Conservation (phyloP, 2,888 invertebrate species). For the Cremastobaeus sp. region DNA sequence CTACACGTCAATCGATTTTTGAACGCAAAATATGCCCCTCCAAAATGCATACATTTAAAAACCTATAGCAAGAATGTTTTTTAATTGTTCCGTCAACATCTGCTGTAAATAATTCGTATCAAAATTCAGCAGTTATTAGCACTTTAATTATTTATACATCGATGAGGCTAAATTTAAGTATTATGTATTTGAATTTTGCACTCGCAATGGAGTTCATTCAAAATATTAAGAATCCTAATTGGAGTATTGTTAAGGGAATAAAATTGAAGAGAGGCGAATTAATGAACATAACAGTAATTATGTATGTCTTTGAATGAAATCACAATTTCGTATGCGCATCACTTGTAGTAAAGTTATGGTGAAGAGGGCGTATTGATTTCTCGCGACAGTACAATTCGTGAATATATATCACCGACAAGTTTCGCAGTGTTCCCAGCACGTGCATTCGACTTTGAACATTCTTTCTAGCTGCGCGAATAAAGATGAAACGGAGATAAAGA, state of each 20-base stretch:
- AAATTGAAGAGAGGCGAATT: constrained; percentile 19
- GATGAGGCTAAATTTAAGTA: too few relatives aligned
- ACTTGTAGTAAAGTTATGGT: constrained; percentile 43
- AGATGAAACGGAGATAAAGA: constrained; percentile 56
- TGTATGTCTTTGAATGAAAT: constrained; percentile 28
- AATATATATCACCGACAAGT: constrained; percentile 51
- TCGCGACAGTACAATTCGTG: constrained; percentile 44
- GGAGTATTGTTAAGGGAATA: constrained; percentile 27
- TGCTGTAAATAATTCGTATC: too few relatives aligned
- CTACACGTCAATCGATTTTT: constrained; percentile 48
- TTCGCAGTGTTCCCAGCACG: constrained; percentile 45
- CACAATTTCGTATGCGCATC: constrained; percentile 34
- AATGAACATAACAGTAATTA: constrained; percentile 41
- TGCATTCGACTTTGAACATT: constrained; percentile 57
- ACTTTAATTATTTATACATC: too few relatives aligned
- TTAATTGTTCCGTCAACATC: too few relatives aligned
- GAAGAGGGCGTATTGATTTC: constrained; percentile 55
- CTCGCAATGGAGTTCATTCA: too few relatives aligned
- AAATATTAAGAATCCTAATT: too few relatives aligned
- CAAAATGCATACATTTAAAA: too few relatives aligned
- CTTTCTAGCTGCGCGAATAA: constrained; percentile 46
- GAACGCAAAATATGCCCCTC: constrained; percentile 42
- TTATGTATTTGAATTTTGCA: too few relatives aligned
- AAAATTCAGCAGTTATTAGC: too few relatives aligned
- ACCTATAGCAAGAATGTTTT: too few relatives aligned